These are phyloP conservation scores for Schizopygopsis malacanthus DNA, from an alignment of 2,797 vertebrate genomes.

Conservation along the genomic window DNA sequence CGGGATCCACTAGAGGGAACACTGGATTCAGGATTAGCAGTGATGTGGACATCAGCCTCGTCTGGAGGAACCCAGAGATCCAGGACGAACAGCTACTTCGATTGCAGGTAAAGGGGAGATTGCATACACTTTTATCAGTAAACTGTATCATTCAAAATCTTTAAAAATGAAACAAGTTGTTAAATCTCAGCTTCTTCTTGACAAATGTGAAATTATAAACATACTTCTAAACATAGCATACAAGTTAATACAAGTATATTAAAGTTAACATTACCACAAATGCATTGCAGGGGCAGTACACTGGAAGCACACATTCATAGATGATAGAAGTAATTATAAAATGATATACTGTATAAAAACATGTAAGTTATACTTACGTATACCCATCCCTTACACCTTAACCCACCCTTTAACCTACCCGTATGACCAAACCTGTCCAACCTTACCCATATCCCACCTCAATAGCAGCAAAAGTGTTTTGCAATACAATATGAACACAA, in stretches of 20 bases:
- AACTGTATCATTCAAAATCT: neutral
- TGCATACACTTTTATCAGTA: neutral
- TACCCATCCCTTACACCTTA: too few relatives aligned
- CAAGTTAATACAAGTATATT: neutral
- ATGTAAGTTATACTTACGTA: neutral
- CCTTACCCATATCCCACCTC: too few relatives aligned
- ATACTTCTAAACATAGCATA: neutral
- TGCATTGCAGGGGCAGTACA: neutral
- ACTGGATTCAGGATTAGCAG: constrained; percentile 86
- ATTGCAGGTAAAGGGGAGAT: constrained; percentile 78
- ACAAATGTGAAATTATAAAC: neutral
- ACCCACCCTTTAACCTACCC: too few relatives aligned
- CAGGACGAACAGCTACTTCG: constrained; percentile 90
- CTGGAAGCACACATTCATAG: neutral
- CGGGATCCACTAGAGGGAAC: constrained; percentile 77
- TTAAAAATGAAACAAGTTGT: too few relatives aligned
- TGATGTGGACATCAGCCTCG: constrained; percentile 82
- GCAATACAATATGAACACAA: too few relatives aligned
- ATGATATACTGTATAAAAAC: neutral
- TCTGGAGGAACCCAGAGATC: constrained; percentile 90
- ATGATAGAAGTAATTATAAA: neutral
- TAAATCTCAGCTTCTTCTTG: neutral
- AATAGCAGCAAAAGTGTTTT: too few relatives aligned
- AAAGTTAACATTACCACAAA: neutral
- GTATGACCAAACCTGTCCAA: too few relatives aligned